phyloP scores from a whole-genome alignment of 2,113 vertebrate genomes.

The Aptenodytes forsteri region DNA sequence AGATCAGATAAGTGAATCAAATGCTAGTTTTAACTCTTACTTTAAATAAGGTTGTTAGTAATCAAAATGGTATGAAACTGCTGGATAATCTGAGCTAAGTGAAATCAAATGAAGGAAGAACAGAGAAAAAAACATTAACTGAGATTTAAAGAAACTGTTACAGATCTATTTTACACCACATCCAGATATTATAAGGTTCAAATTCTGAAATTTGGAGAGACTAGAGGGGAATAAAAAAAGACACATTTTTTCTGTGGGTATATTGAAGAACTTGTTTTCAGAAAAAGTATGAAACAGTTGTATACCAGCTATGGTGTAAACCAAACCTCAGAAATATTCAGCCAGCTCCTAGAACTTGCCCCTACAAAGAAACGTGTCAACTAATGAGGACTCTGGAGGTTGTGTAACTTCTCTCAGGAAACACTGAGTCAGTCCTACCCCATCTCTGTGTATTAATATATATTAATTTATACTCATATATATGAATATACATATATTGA shows the following conservation, averaged over 20 bases:
- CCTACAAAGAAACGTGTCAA: background rate
- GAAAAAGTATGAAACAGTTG: background rate
- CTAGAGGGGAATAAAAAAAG: background rate
- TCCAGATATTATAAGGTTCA: background rate
- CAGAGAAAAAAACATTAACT: background rate
- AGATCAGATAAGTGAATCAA: background rate
- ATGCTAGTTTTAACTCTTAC: background rate
- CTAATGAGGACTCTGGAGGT: background rate
- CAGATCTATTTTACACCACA: background rate
- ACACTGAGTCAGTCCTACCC: background rate
- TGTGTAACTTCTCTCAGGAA: background rate
- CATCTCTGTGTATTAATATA: background rate
- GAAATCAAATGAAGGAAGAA: background rate
- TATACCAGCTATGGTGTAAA: background rate
- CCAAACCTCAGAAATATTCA: background rate
- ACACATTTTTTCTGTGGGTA: fast-evolving
- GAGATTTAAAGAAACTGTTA: background rate
- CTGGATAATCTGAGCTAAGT: background rate
- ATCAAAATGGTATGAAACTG: background rate
- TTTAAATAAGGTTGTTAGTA: background rate
- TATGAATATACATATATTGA: no score
- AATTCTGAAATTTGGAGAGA: background rate
- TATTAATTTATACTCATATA: background rate
- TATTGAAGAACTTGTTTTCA: background rate
- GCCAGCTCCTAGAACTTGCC: background rate